Evolutionary conservation across 2,113 vertebrate genomes (phyloP), one percentile per base, ranked within the genome.

Genomic region (Corvus cornix): DNA sequence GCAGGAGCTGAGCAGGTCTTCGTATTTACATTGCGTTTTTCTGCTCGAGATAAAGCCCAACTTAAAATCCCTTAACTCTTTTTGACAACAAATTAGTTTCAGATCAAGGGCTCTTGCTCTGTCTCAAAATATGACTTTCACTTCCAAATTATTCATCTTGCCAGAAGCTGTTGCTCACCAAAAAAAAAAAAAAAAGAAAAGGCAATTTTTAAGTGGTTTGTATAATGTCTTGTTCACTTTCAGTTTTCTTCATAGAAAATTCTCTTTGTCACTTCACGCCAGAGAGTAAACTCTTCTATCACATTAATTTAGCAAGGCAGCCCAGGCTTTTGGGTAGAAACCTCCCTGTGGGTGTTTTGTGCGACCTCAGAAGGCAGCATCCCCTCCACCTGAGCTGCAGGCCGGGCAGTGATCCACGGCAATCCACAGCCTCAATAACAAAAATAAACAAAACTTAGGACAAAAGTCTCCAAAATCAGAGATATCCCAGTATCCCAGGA

Each of bases 1-100:
- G 20, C n/a, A 72, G 68, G 26, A 68, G 62, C 81, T 9, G 37
- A 60, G 43, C 0, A 0, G 52, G 59, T 22, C 8, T 3, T 2
- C 4, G 28, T 77, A 18, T 95, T 95, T 90, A 78, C 85, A 17
- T 5, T 59, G 75, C 3, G 2, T 66, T 81, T 10, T 30, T 39
- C 55, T 52, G 80, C 86, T 80, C 3, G 1, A 66, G 86, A 91
- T 63, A 77, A 85, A 95, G 67, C 89, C 85, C 74, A 68, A 21
- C 59, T 85, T 48, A 23, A 62, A 86, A 69, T 30, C 86, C 76
- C 87, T 69, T 96, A 96, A 96, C 82, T 90, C 81, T 95, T 97
- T 88, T 91, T 97, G 97, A 96, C 97, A 96, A 97, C 95, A 98
- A 97, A 98, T 97, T 97, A 97, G 97, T 97, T 98, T 97, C 94